Base-by-base conservation (phyloP, 2,888 invertebrate species). In the Pammene fasciana region DNA sequence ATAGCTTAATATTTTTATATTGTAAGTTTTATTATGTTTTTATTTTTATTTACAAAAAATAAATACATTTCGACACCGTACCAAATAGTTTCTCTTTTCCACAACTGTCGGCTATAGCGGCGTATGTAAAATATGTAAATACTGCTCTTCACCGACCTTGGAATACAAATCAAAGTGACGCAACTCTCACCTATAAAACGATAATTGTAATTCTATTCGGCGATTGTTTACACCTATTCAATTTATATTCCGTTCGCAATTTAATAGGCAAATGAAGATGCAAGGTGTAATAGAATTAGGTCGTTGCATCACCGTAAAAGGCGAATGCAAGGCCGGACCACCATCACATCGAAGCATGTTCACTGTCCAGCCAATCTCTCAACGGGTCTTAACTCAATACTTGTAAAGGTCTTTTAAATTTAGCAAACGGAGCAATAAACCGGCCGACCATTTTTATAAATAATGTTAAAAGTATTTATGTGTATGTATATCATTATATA, bases 11-110 rank as follows among this genome's bases (percentile, higher is more conserved):
- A 65, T 70, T 52, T 89, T 84, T 85, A 78, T 83, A 72, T 74
- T 85, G 77, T 86, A 87, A 88, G 86, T 82, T 85, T 88, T 85
- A 81, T 86, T 86, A 84, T 86, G 84, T 92, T 89, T 88, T 87
- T 87, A 86, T 78, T 86, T 87, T 83, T 70, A 70, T 70, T 81
- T 81, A 86, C 88, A 91, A 90, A 90, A 87, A 86, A 87, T 93
- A 93, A 93, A 93, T 93, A 93, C 93, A 93, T 93, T 93, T 93
- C 79, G 92, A 88, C 92, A 92, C 92, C 92, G 92, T 92, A 87
- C 68, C 38, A 18, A 5, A 9, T 38, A 1, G 26, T 46, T 18
- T 56, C 38, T 10, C 7, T 34, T 45, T 55, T 9, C 13, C 14
- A 16, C 4, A 38, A 50, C 26, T 50, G 26, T 48, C 16, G 43